A percentile compares a stretch with the other conserved stretches of the same genome.
Evolutionary conservation across 2,797 vertebrate genomes (phyloP).

Genomic region (Anomalospiza imberbis): DNA sequence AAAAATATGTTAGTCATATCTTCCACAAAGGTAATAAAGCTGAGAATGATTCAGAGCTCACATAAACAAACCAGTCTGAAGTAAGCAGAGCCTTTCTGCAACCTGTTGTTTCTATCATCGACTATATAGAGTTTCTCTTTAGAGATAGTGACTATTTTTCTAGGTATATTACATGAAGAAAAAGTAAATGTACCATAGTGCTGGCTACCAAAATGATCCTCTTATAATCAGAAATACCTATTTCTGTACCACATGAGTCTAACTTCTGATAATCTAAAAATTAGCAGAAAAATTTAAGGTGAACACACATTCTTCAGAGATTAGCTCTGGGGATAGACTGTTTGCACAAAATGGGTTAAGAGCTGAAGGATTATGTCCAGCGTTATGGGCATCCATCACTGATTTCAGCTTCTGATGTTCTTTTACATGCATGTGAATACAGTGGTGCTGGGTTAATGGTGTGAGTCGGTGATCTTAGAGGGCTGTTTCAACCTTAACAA

Average conservation of each 20-base stretch:
- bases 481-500: neutral
- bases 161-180: neutral
- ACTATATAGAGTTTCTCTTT: neutral
- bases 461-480: accelerated
- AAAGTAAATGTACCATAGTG: neutral
- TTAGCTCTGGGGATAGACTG: neutral
- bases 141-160: neutral
- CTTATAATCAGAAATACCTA: neutral
- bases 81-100: neutral
- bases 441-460: neutral
- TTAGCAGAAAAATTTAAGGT: neutral
- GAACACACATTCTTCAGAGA: neutral
- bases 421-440: neutral
- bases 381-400: neutral
- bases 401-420: neutral
- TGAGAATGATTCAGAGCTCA: neutral
- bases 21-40: neutral
- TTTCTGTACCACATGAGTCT: neutral
- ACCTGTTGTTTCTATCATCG: neutral
- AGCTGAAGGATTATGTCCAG: neutral
- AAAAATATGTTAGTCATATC: neutral
- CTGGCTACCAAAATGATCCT: neutral
- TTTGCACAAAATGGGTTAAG: neutral
- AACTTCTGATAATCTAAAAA: neutral
- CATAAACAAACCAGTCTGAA: neutral